These are phyloP conservation scores for Centruroides sculpturatus DNA, from an alignment of 1,140 invertebrate species.

Conservation along the genomic window DNA sequence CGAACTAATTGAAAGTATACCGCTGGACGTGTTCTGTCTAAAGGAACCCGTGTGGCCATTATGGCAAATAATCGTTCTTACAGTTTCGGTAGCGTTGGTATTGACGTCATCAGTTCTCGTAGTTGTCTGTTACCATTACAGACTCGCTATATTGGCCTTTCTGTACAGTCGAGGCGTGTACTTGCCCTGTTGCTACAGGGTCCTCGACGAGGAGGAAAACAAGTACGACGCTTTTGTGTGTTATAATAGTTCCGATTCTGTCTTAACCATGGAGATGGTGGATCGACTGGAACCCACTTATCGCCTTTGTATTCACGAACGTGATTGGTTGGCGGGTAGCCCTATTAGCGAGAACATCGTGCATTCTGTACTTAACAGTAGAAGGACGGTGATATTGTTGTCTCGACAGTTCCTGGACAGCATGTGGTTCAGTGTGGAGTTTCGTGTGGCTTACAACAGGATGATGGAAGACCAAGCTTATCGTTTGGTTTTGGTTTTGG, in stretches of 20 bases:
- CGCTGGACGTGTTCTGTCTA: too few relatives aligned
- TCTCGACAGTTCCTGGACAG: slow-evolving; percentile 84
- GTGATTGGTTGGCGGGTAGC: slow-evolving; percentile 67
- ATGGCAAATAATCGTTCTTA: not conserved
- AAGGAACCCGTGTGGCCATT: too few relatives aligned
- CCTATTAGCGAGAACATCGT: slow-evolving; percentile 72
- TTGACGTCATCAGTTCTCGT: too few relatives aligned
- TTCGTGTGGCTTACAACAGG: slow-evolving; percentile 51
- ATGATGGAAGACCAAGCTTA: slow-evolving; percentile 18
- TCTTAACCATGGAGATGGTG: slow-evolving; percentile 45
- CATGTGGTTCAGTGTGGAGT: slow-evolving; percentile 83
- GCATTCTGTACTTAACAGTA: slow-evolving; percentile 70
- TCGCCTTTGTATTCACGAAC: slow-evolving; percentile 73
- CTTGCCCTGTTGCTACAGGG: slow-evolving; percentile 11
- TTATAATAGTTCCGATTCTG: slow-evolving; percentile 57
- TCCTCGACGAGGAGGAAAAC: slow-evolving; percentile 56
- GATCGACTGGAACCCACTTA: slow-evolving; percentile 38
- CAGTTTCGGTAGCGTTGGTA: too few relatives aligned
- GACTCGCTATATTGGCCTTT: not conserved
- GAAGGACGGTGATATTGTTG: slow-evolving; percentile 74
- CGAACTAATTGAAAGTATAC: too few relatives aligned
- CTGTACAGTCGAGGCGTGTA: slow-evolving; percentile 1
- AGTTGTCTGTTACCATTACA: not conserved
- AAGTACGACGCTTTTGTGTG: slow-evolving; percentile 71
- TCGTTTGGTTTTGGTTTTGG: slow-evolving; percentile 60